These are phyloP conservation scores for Steinernema hermaphroditum DNA, from an alignment of 2,888 invertebrate genomes.

Conservation along the genomic window DNA sequence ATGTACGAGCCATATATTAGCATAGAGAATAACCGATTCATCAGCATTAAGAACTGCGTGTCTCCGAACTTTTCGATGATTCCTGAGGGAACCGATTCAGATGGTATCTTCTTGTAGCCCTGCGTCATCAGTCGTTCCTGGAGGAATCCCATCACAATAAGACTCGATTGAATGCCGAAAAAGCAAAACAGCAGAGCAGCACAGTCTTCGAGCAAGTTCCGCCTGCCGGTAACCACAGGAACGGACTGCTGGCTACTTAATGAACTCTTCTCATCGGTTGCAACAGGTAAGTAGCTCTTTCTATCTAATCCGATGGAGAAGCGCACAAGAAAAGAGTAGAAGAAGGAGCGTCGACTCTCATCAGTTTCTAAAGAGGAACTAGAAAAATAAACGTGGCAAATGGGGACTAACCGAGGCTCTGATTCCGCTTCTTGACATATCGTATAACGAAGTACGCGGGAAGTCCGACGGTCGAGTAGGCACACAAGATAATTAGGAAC, in stretches of 20 bases:
- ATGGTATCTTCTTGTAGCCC: conserved; percentile 61
- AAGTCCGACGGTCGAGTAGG: conserved; percentile 56
- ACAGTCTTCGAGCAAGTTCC: conserved; percentile 39
- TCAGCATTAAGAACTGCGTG: conserved; percentile 93
- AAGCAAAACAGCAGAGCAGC: conserved; percentile 77
- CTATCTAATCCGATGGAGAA: conserved; percentile 7
- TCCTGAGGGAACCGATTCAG: conserved; percentile 37
- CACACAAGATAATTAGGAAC: conserved; percentile 55
- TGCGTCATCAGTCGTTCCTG: conserved; percentile 97
- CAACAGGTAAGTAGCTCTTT: not conserved
- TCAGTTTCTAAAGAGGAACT: not conserved
- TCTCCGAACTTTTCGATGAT: conserved; percentile 78
- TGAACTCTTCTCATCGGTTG: not conserved
- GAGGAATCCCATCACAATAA: conserved; percentile 87
- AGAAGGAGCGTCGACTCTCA: not conserved
- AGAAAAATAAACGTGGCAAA: not conserved
- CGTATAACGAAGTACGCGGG: conserved; percentile 53
- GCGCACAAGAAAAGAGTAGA: not conserved
- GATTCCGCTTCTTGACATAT: conserved; percentile 44
- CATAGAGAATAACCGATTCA: conserved; percentile 81
- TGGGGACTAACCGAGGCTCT: not conserved
- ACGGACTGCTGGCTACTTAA: not conserved
- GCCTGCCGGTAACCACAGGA: not conserved
- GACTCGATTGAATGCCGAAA: conserved; percentile 77
- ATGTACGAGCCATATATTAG: conserved; percentile 65